Evolutionary conservation across 2,888 invertebrate genomes (phyloP).

Genomic region (Erebia palarica): DNA sequence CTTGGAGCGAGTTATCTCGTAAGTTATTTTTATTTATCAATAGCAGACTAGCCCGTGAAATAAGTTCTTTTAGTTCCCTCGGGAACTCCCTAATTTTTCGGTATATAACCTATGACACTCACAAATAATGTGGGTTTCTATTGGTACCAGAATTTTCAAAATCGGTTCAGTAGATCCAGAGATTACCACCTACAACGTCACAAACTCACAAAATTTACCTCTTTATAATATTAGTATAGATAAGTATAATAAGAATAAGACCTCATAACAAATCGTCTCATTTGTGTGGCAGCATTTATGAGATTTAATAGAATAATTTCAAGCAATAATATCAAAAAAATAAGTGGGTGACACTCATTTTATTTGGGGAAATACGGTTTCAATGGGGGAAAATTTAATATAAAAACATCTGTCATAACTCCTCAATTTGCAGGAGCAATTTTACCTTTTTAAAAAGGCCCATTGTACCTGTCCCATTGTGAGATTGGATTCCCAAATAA

Average conservation of each 20-base stretch:
- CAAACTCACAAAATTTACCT: too few relatives aligned
- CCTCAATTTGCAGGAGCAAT: slow-evolving; percentile 59
- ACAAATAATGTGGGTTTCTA: too few relatives aligned
- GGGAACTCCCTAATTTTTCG: too few relatives aligned
- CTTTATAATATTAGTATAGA: too few relatives aligned
- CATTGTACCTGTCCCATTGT: slow-evolving; percentile 51
- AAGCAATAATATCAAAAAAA: background rate
- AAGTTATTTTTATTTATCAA: background rate
- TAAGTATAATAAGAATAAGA: background rate
- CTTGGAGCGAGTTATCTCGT: too few relatives aligned
- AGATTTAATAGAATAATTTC: background rate
- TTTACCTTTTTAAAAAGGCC: slow-evolving; percentile 50
- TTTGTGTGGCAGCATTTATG: background rate
- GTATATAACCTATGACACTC: too few relatives aligned
- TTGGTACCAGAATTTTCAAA: too few relatives aligned
- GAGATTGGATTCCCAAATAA: slow-evolving; percentile 42
- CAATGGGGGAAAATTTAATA: slow-evolving; percentile 17
- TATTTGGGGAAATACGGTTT: slow-evolving; percentile 4
- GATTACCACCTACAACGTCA: too few relatives aligned
- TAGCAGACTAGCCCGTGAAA: background rate
- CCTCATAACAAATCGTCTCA: background rate
- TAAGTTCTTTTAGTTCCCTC: too few relatives aligned
- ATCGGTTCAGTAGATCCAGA: too few relatives aligned
- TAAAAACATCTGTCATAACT: slow-evolving; percentile 52
- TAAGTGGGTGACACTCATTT: slow-evolving; percentile 7